Evolutionary conservation across 2,797 vertebrate species (phyloP).

Genomic region (Caiman crocodilus): DNA sequence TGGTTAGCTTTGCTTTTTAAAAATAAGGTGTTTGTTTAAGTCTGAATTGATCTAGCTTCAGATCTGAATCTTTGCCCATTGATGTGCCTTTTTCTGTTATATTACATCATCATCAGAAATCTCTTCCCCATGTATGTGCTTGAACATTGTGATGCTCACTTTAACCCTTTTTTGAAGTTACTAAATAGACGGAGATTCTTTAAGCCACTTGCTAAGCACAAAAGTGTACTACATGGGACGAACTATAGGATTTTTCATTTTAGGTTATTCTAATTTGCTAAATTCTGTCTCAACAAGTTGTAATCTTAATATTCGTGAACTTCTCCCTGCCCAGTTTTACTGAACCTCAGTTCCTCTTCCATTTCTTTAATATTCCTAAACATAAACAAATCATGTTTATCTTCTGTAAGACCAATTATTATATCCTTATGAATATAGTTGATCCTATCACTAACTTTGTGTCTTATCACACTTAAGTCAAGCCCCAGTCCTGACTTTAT

Average conservation of each 20-base stretch:
- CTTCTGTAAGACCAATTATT: not conserved
- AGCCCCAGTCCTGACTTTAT: not conserved
- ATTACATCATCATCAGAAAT: not conserved
- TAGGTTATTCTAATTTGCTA: no score
- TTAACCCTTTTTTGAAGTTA: not conserved
- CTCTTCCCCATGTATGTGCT: not conserved
- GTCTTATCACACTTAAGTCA: no score
- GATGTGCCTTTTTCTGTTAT: not conserved
- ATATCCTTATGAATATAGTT: no score
- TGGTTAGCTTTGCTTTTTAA: no score
- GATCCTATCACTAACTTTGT: not conserved
- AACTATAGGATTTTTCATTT: no score
- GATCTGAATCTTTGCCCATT: not conserved
- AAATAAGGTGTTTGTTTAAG: not conserved
- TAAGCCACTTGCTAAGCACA: not conserved
- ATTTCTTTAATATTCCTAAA: not conserved
- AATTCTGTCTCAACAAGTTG: not conserved
- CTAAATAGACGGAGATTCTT: not conserved
- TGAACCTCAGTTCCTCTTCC: not conserved
- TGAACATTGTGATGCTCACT: not conserved
- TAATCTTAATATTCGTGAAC: not conserved
- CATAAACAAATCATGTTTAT: not conserved
- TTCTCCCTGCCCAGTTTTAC: not conserved
- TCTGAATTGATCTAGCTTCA: not conserved
- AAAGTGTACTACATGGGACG: no score